Evolutionary conservation across 2,888 invertebrate species (phyloP), one percentile per base, ranked within the genome.

Genomic region (Hofmannophila pseudospretella): DNA sequence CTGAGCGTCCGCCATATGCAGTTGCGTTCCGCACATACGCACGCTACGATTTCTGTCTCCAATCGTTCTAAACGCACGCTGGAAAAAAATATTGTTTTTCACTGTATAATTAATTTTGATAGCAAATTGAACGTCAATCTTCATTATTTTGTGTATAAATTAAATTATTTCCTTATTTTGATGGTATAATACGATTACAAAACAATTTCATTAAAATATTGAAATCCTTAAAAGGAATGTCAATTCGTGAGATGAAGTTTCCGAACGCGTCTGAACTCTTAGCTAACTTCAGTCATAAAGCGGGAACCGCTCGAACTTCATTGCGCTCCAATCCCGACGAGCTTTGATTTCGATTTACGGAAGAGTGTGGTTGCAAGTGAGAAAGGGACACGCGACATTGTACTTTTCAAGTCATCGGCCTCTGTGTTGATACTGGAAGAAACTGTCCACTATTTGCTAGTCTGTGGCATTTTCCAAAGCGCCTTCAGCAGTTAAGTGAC

Each of bases 301-400:
- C 36, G 42, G 50, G 42, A 45, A 58, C 39, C 57, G 59, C 48
- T 44, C 58, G 51, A 82, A 74, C 79, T 82, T 86, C 85, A 79
- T 52, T 36, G 42, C 60, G 62, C 60, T 81, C 60, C 67, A 74
- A 74, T 77, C 75, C 71, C 80, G 76, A 80, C 76, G 85, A 85
- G 86, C 84, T 84, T 86, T 84, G 85, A 86, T 85, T 86, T 86
- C 86, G 85, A 86, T 86, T 86, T 79, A 85, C 67, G 74, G 84
- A 85, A 80, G 82, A 85, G 86, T 80, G 55, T 67, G 60, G 80
- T 67, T 59, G 61, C 51, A 65, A 46, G 76, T 51, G 63, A 50
- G 67, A 80, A 66, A 68, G 66, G 55, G 81, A 76, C 47, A 54
- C 58, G 47, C 38, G 50, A 64, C 64, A 63, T 72, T 68, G 67